Evolutionary conservation across 2,888 invertebrate genomes (phyloP).

Genomic region (Chymomyza procnemis): DNA sequence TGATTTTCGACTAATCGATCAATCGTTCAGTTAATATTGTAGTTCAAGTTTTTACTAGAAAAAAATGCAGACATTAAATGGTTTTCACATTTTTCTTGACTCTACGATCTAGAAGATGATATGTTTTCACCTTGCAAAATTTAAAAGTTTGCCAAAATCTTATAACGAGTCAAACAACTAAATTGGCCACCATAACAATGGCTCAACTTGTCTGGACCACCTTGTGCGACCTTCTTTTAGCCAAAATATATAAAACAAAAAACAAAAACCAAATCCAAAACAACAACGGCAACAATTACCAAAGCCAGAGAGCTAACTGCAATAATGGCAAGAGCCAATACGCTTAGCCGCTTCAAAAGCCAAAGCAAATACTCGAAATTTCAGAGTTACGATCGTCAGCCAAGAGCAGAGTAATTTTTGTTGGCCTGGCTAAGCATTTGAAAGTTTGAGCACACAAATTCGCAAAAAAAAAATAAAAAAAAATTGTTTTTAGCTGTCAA

Average conservation of each 20-base stretch:
- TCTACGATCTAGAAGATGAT: neutral
- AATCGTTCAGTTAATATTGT: no score
- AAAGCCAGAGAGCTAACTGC: neutral
- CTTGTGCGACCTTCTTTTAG: slow-evolving; percentile 75
- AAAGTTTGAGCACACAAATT: neutral
- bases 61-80: no score
- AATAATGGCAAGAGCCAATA: neutral
- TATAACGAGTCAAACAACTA: neutral
- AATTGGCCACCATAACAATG: slow-evolving; percentile 8
- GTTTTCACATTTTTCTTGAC: no score
- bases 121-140: neutral
- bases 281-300: neutral
- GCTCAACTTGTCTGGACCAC: slow-evolving; percentile 62
- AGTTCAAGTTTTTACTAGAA: no score
- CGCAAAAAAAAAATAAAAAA: neutral
- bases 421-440: neutral
- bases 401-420: neutral
- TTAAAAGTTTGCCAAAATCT: neutral
- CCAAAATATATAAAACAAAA: neutral
- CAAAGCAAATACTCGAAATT: neutral
- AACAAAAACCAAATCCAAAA: neutral
- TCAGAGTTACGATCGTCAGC: neutral
- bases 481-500: neutral
- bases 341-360: neutral
- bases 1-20: no score